Evolutionary conservation across 2,888 invertebrate species (phyloP).

Genomic region (Tachina fera): DNA sequence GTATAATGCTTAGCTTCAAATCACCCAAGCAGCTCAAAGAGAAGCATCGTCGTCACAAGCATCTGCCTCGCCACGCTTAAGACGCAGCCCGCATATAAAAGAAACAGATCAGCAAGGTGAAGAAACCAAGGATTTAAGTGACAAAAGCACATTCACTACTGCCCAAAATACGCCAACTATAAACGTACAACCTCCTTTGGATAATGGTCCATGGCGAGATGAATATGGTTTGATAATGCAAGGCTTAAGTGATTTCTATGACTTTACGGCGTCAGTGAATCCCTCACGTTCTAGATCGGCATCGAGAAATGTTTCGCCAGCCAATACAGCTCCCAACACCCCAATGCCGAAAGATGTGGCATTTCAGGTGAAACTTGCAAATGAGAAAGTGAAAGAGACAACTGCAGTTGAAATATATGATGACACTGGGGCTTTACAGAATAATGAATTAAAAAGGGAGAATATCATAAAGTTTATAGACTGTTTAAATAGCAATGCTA

Average conservation of each 20-base stretch:
- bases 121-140: constrained; percentile 50
- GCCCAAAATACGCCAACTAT: constrained; percentile 69
- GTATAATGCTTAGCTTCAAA: constrained; percentile 77
- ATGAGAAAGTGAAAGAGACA: constrained; percentile 64
- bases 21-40: constrained; percentile 76
- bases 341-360: constrained; percentile 76
- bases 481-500: constrained; percentile 23
- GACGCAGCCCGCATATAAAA: constrained; percentile 81
- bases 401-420: constrained; percentile 76
- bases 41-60: constrained; percentile 68
- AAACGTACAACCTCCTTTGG: constrained; percentile 75
- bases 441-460: constrained; percentile 74
- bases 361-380: constrained; percentile 66
- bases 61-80: constrained; percentile 75
- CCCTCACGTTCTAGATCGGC: constrained; percentile 79
- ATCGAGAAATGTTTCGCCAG: constrained; percentile 78
- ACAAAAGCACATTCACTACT: constrained; percentile 44
- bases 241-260: constrained; percentile 82
- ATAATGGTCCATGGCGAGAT: constrained; percentile 80
- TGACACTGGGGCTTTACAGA: constrained; percentile 72
- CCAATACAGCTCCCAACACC: constrained; percentile 67
- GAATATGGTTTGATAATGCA: constrained; percentile 78
- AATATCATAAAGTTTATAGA: constrained; percentile 75
- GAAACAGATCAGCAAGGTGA: constrained; percentile 79
- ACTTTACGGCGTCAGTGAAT: constrained; percentile 81